Evolutionary conservation across 2,888 invertebrate genomes (phyloP), one percentile per base, ranked within the genome.

Genomic region (Drosophila gaucha): DNA sequence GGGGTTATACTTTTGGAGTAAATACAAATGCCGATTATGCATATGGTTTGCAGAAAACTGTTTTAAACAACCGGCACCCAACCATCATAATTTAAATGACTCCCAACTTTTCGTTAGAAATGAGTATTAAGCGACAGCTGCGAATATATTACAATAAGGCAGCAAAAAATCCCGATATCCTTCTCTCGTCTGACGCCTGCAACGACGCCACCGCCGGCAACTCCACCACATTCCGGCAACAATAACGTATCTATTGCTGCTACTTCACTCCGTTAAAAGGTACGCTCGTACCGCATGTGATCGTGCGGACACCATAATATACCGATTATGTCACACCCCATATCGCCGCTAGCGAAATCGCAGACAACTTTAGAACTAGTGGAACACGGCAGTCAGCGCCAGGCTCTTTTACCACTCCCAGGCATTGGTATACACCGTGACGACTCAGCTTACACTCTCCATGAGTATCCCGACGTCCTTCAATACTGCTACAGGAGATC

Each of bases 401-500:
- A 87, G 52, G 74, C 89, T 2, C 76, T 90, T 2, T 46, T 90
- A 5, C 83, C 89, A 1, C 6, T 80, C 12, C 78, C 86, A 41
- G 59, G 46, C 4, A 67, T 67, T 33, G 78, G 68, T 22, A 80
- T 90, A 49, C 87, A 86, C 20, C 88, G 88, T 2, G 84, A 89
- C 41, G 91, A 91, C 52, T 90, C 91, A 0, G 87, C 84, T 26
- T 89, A 86, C 43, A 91, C 91, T 16, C 68, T 91, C 30, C 91
- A 91, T n/a, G n/a, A 51, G 80, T 91, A 9, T 91, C 92, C n/a
- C 84, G 92, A 12, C 78, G 92, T 6, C 92, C 92, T 2, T 92
- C 92, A 0, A 79, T 91, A 31, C 73, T 92, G 10, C 68, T 92
- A 20, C 92, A 92, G 64, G 92, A 92, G 63, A 91, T 92, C 39